Evolutionary conservation across 2,888 invertebrate genomes (phyloP).

Genomic region (Tenthredo mesomela): DNA sequence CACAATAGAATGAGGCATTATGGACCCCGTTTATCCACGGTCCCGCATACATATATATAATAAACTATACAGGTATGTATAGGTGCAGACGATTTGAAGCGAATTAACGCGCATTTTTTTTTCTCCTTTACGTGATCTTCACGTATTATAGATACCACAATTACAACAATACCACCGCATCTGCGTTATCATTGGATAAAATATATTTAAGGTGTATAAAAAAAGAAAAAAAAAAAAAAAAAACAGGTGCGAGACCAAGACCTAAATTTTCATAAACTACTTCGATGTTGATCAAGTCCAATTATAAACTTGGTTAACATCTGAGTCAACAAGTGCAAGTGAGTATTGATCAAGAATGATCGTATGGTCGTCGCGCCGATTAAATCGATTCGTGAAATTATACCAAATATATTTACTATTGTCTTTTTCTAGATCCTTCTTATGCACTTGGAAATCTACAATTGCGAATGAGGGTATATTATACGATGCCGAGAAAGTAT

Average conservation of each 20-base stretch:
- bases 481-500: not conserved
- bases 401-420: not conserved
- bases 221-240: no score
- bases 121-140: not conserved
- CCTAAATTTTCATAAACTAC: not conserved
- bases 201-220: not conserved
- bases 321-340: not conserved
- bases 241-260: not conserved
- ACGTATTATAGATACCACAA: not conserved
- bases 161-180: not conserved
- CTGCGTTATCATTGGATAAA: not conserved
- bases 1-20: not conserved
- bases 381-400: not conserved
- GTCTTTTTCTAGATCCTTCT: not conserved
- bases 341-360: not conserved
- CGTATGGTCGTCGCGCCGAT: not conserved
- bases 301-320: not conserved
- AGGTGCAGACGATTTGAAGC: not conserved
- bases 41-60: no score
- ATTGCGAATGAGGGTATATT: not conserved
- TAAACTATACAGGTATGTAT: no score
- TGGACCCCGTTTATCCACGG: not conserved
- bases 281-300: not conserved
- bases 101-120: not conserved
- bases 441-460: slow-evolving; percentile 23